phyloP scores from a whole-genome alignment of 2,888 invertebrate species.

The Amorpha juglandis region DNA sequence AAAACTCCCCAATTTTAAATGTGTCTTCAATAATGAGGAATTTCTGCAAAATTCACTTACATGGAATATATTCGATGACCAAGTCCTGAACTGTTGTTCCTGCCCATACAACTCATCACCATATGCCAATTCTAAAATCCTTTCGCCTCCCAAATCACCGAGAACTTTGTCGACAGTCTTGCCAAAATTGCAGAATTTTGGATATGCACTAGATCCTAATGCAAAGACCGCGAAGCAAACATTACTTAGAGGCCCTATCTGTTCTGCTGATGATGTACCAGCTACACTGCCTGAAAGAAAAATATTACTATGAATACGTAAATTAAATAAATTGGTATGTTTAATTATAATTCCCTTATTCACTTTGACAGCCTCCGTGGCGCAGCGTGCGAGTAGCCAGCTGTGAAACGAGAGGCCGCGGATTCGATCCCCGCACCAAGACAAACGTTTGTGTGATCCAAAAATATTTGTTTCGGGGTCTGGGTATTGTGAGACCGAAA shows the following conservation, averaged over 20 bases:
- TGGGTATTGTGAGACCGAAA: too few species aligned
- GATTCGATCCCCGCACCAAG: too few species aligned
- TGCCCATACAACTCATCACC: conserved; percentile 98
- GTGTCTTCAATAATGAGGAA: too few species aligned
- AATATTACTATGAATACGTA: neutral
- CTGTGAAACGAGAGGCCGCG: too few species aligned
- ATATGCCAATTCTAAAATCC: conserved; percentile 90
- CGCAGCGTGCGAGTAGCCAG: too few species aligned
- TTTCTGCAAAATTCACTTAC: conserved; percentile 84
- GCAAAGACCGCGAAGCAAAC: conserved; percentile 97
- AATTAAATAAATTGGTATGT: neutral
- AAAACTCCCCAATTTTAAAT: too few species aligned
- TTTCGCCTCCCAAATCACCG: conserved; percentile 94
- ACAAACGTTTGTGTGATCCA: too few species aligned
- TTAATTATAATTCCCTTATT: neutral
- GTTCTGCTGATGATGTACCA: conserved; percentile 89
- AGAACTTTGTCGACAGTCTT: conserved; percentile 95
- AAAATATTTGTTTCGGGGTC: too few species aligned
- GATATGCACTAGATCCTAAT: conserved; percentile 97
- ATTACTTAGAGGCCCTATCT: conserved; percentile 94
- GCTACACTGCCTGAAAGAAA: conserved; percentile 86
- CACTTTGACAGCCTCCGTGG: too few species aligned
- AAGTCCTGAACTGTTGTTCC: conserved; percentile 95
- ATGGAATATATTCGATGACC: conserved; percentile 94
- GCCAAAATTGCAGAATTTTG: conserved; percentile 97